Conservation (phyloP, 2,113 vertebrate species). For the Salvelinus alpinus region DNA sequence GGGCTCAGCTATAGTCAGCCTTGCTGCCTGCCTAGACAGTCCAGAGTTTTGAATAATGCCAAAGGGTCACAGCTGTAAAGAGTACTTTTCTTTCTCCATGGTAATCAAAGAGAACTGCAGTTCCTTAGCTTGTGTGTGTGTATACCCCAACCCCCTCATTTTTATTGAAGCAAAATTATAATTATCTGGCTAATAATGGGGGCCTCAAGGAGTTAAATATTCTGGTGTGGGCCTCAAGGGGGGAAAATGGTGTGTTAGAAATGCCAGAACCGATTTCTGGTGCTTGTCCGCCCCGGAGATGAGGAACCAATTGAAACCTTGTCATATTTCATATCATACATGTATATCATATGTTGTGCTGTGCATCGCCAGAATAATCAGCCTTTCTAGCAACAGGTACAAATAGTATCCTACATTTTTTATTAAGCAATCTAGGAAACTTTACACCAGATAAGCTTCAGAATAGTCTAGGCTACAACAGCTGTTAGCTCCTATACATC, state of each 20-base stretch:
- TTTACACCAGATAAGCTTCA: too few relatives aligned
- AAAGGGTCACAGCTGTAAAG: not conserved
- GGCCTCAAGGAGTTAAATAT: too few relatives aligned
- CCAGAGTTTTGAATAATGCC: not conserved
- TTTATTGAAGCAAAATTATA: too few relatives aligned
- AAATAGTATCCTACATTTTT: not conserved
- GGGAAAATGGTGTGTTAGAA: too few relatives aligned
- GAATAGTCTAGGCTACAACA: slow-evolving; percentile 33
- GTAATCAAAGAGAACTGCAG: not conserved
- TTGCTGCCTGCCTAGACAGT: not conserved
- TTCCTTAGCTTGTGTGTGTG: not conserved
- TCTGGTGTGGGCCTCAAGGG: too few relatives aligned
- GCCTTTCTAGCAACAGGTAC: not conserved
- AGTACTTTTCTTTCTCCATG: not conserved
- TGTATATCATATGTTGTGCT: too few relatives aligned
- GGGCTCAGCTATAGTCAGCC: too few relatives aligned
- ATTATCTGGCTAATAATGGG: too few relatives aligned
- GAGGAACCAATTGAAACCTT: not conserved
- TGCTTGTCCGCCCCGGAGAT: too few relatives aligned
- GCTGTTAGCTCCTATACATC: slow-evolving; percentile 47
- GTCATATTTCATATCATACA: too few relatives aligned
- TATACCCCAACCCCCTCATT: not conserved
- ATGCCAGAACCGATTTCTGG: too few relatives aligned
- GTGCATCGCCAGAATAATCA: not conserved
- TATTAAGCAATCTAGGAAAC: not conserved